phyloP scores from a whole-genome alignment of 2,113 vertebrate genomes.

The Notothenia rossii region DNA sequence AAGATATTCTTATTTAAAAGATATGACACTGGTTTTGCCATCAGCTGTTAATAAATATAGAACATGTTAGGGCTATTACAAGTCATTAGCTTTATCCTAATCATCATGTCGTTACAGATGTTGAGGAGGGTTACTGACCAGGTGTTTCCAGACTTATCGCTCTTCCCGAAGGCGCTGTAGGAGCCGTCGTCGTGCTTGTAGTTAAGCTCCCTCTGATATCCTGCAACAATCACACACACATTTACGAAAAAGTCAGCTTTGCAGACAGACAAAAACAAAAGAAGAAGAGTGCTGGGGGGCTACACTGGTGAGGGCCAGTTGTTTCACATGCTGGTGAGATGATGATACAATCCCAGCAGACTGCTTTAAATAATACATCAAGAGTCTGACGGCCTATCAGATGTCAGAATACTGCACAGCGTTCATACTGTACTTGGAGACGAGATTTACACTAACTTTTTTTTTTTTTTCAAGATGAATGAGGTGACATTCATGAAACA shows the following conservation, averaged over 20 bases:
- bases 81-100: not conserved
- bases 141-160: slow-evolving; percentile 87
- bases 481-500: not conserved
- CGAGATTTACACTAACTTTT: no score
- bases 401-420: not conserved
- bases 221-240: slow-evolving; percentile 70
- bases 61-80: no score
- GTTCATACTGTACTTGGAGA: not conserved
- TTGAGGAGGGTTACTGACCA: slow-evolving; percentile 82
- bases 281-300: not conserved
- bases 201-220: slow-evolving; percentile 89
- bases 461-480: no score
- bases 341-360: no score
- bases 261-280: not conserved
- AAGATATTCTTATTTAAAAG: no score
- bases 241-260: not conserved
- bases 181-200: slow-evolving; percentile 90
- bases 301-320: not conserved
- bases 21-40: not conserved
- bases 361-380: not conserved
- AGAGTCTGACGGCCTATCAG: not conserved
- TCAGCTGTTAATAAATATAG: no score
- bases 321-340: not conserved
- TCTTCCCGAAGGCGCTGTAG: slow-evolving; percentile 89
- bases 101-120: not conserved